Evolutionary conservation across 2,888 invertebrate species (phyloP).

Genomic region (Euclidia mi): DNA sequence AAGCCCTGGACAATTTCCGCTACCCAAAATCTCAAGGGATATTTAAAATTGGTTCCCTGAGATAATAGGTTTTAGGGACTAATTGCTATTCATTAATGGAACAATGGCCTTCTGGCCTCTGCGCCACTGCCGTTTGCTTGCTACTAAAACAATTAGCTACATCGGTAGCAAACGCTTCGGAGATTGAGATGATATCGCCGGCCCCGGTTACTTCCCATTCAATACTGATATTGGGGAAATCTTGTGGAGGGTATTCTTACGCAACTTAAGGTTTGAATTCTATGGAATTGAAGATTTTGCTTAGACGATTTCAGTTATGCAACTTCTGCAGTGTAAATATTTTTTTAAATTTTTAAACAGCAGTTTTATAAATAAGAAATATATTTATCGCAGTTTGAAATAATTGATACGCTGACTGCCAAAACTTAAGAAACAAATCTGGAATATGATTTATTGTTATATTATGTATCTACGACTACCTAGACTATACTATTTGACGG

Average conservation of each 20-base stretch:
- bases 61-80: conserved; percentile 49
- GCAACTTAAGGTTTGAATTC: conserved; percentile 1
- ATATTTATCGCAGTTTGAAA: too few species aligned
- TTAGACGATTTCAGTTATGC: not conserved
- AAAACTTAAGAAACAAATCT: too few species aligned
- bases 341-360: too few species aligned
- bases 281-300: not conserved
- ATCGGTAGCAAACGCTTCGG: conserved; percentile 32
- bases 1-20: not conserved
- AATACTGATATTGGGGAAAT: conserved; percentile 11
- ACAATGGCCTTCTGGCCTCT: conserved; percentile 57
- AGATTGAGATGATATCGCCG: conserved; percentile 43
- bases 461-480: too few species aligned
- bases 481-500: too few species aligned
- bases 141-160: conserved; percentile 68
- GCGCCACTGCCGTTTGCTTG: conserved; percentile 49
- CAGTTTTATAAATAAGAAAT: too few species aligned
- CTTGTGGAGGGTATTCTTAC: not conserved
- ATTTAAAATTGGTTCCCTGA: conserved; percentile 27
- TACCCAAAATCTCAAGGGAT: conserved; percentile 19
- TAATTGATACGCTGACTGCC: too few species aligned
- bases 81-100: conserved; percentile 71
- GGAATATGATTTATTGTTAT: too few species aligned
- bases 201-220: conserved; percentile 14
- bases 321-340: too few species aligned